Base-by-base conservation (phyloP, 2,113 vertebrate species). In the Toxotes chatareus region DNA sequence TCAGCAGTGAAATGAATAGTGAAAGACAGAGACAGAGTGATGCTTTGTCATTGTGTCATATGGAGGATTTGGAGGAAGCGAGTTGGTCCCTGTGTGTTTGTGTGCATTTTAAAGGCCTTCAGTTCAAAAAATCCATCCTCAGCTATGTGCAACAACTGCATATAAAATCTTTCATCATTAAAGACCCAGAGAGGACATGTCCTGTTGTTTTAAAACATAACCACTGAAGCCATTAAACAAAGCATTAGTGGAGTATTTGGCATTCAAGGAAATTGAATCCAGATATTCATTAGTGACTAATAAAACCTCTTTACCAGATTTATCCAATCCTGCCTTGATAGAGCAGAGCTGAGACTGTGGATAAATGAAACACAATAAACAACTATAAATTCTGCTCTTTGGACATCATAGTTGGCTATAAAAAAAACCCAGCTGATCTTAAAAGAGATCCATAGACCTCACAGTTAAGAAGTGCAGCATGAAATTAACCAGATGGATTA, bases 1-100 rank as follows among this genome's bases (percentile, higher is more conserved):
- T 76, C 81, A 74, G 32, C 40, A 73, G 31, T 32, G 31, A 53
- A 36, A 80, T 90, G 71, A 89, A 88, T 88, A 91, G 85, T 85
- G 65, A 91, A 81, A 34, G 12, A 1, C 1, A 0, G 7, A 76
- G 34, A 78, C 51, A 85, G 31, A 80, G 70, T n/a, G n/a, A 78
- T 11, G 60, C 61, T 83, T 87, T 91, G 84, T 91, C 46, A 44
- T 3, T 3, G 9, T 60, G 55, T 79, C 67, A 71, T 34, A 38
- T 13, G 5, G 31, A 11, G 9, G 23, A 14, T 60, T 83, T 47
- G 3, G 59, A 82, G 76, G 36, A 85, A 74, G 65, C 16, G 7
- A 12, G 32, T 8, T 31, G 17, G 46, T 60, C 71, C 46, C 62
- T 70, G 7, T 63, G 56, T 67, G 17, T 59, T 73, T 47, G 23